A percentile compares a stretch with the other conserved stretches of the same genome.
Evolutionary conservation across 1,140 invertebrate species (phyloP).

Genomic region (Conopomorpha cramerella): DNA sequence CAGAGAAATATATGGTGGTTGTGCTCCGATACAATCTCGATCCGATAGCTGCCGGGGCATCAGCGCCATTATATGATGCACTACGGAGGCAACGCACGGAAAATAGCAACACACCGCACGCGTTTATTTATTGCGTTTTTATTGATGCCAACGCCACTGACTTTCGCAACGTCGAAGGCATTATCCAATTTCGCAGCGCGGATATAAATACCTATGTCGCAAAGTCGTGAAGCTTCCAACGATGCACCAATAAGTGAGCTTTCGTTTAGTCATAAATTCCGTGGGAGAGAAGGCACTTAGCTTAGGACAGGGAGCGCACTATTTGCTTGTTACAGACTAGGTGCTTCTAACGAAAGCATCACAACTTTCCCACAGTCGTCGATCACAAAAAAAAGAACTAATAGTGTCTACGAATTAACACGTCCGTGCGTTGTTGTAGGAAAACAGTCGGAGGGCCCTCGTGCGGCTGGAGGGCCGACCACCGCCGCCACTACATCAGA

Average conservation of each 20-base stretch:
- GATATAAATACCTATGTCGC: too few relatives aligned
- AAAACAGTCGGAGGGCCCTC: slow-evolving; percentile 53
- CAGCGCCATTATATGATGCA: too few relatives aligned
- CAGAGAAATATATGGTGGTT: slow-evolving; percentile 37
- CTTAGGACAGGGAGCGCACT: slow-evolving; percentile 35
- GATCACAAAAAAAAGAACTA: slow-evolving; percentile 49
- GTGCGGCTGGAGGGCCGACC: slow-evolving; percentile 47
- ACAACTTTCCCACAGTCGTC: slow-evolving; percentile 57
- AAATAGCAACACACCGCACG: too few relatives aligned
- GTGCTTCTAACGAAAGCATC: slow-evolving; percentile 48
- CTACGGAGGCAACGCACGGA: too few relatives aligned
- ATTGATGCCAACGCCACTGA: slow-evolving; percentile 52
- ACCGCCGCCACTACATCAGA: slow-evolving; percentile 20
- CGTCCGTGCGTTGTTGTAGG: slow-evolving; percentile 49
- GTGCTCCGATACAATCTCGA: slow-evolving; percentile 27
- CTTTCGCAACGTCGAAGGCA: too few relatives aligned
- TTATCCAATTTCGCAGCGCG: too few relatives aligned
- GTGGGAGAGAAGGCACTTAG: slow-evolving; percentile 34
- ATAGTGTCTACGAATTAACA: slow-evolving; percentile 58
- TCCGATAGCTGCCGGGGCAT: slow-evolving; percentile 17
- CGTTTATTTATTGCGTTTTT: too few relatives aligned
- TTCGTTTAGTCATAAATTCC: slow-evolving; percentile 41
- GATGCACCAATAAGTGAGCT: too few relatives aligned
- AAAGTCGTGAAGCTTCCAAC: too few relatives aligned
- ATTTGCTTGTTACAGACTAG: slow-evolving; percentile 49